A percentile compares a stretch with the other conserved stretches of the same genome.
These are phyloP conservation scores for Herpailurus yagouaroundi DNA, from an alignment of 2,113 vertebrate genomes.

Conservation along the genomic window DNA sequence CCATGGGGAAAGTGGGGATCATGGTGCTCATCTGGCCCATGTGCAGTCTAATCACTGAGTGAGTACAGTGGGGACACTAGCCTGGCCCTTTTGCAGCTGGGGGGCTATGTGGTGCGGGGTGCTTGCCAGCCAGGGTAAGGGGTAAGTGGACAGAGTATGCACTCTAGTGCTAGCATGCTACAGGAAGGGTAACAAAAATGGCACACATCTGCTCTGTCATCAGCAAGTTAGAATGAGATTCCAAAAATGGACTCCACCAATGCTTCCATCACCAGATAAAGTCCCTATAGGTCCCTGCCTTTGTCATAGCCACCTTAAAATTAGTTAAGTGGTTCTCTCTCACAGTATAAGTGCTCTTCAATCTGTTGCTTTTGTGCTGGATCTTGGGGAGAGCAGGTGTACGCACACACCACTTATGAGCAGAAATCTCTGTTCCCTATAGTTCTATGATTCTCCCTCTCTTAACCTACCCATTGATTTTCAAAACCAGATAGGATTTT, in stretches of 20 bases:
- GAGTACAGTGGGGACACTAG: not conserved
- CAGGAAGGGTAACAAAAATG: not conserved
- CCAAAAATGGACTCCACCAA: not conserved
- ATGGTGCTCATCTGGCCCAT: not conserved
- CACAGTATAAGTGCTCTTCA: not conserved
- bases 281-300: not conserved
- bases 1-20: not conserved
- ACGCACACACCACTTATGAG: not conserved
- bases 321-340: not conserved
- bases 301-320: not conserved
- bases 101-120: not conserved
- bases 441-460: not conserved
- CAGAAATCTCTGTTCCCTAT: not conserved
- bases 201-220: not conserved
- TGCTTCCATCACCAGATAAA: not conserved
- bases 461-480: not conserved
- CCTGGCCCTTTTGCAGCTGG: not conserved
- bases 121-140: not conserved
- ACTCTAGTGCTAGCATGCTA: not conserved
- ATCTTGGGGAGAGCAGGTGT: not conserved
- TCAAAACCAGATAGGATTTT: not conserved
- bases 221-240: not conserved
- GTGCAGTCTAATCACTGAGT: not conserved
- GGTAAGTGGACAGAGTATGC: not conserved
- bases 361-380: not conserved